phyloP scores from a whole-genome alignment of 2,888 invertebrate species.

The Gasteruption jaculator region DNA sequence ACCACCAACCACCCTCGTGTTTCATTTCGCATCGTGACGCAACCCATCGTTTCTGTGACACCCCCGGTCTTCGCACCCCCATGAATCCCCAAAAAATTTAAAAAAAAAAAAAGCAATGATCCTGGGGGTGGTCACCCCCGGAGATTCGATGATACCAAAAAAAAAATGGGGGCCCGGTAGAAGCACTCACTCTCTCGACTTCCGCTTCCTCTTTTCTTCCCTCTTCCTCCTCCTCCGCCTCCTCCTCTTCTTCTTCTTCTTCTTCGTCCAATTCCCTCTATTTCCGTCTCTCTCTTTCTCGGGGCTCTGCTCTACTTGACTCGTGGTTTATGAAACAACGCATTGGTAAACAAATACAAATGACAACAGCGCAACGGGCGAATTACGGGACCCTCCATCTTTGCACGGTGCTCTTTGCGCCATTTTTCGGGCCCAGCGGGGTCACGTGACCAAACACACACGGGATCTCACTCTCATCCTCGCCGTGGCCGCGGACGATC shows the following conservation, averaged over 20 bases:
- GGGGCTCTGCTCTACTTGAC: constrained; percentile 45
- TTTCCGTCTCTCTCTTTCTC: constrained; percentile 28
- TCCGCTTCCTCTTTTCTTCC: not conserved
- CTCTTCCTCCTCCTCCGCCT: constrained; percentile 25
- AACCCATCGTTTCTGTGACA: too few species aligned
- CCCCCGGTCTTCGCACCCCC: too few species aligned
- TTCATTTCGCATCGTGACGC: too few species aligned
- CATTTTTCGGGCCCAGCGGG: constrained; percentile 54
- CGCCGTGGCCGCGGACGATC: too few species aligned
- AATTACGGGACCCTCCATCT: constrained; percentile 57
- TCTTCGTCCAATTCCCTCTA: constrained; percentile 19
- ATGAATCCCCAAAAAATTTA: too few species aligned
- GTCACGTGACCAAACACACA: constrained; percentile 60
- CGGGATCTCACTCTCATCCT: too few species aligned
- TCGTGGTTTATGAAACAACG: constrained; percentile 73
- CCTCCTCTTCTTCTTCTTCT: constrained; percentile 25
- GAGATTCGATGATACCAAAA: too few species aligned
- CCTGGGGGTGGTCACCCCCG: too few species aligned
- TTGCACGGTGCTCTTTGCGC: constrained; percentile 59
- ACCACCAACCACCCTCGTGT: too few species aligned
- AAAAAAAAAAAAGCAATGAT: too few species aligned
- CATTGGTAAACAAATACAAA: constrained; percentile 78
- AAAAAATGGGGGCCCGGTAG: too few species aligned
- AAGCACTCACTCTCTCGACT: constrained; percentile 5
- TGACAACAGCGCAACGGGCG: constrained; percentile 63